Percentiles rank a stretch among this genome's conserved stretches.
Conservation (phyloP, 2,888 invertebrate genomes). For the Dromius quadrimaculatus region DNA sequence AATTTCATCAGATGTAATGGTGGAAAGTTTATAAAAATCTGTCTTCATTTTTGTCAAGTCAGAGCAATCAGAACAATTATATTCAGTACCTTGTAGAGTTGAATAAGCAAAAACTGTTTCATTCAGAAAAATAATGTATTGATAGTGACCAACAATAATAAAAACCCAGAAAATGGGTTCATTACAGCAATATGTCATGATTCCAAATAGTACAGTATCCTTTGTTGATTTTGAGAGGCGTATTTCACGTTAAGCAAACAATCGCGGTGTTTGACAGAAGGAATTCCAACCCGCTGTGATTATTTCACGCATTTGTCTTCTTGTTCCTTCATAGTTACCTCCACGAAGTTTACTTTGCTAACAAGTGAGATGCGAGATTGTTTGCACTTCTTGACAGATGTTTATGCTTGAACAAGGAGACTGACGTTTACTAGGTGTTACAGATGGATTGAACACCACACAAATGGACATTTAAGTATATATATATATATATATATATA, state of each 20-base stretch:
- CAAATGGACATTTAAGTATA: slow-evolving; percentile 13
- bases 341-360: slow-evolving; percentile 38
- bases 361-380: neutral
- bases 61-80: neutral
- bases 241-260: slow-evolving; percentile 35
- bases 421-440: slow-evolving; percentile 21
- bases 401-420: slow-evolving; percentile 14
- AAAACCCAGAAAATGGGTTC: no score
- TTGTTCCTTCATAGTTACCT: slow-evolving; percentile 8
- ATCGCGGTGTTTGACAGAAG: slow-evolving; percentile 20
- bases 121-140: neutral
- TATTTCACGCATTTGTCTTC: slow-evolving; percentile 44
- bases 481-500: slow-evolving; percentile 39
- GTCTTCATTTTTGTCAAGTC: no score
- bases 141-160: no score
- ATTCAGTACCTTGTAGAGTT: neutral
- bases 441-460: neutral
- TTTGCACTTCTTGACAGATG: slow-evolving; percentile 12
- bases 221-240: neutral
- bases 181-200: no score
- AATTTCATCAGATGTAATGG: slow-evolving; percentile 36
- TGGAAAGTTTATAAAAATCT: no score
- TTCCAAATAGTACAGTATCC: slow-evolving; percentile 20
- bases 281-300: slow-evolving; percentile 39
- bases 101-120: neutral